Base-by-base conservation (phyloP, 1,140 invertebrate species). In the Zaprionus lachaisei region DNA sequence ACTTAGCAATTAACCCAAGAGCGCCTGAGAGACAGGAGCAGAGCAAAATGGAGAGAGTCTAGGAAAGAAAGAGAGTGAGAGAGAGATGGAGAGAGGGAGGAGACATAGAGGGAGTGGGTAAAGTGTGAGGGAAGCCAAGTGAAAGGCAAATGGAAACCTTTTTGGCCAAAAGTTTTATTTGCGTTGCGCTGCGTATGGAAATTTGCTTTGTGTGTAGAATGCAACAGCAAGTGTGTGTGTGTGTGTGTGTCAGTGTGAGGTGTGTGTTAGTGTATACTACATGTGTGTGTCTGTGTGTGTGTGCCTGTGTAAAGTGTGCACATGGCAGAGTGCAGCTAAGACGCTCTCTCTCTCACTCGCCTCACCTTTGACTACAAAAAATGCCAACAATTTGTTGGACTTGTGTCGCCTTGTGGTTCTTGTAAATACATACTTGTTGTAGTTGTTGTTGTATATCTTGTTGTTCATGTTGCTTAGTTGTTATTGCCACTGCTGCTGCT, bases 331-430 rank as follows among this genome's bases (percentile, higher is more conserved):
- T 81, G 79, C 72, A 72, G 74, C 61, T 69, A 70, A 83, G 72
- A 77, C 71, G 64, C 41, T 17, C 41, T 44, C 41, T n/a, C 5
- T 44, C 5, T 17, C 73, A 64, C 81, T 65, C 22, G 54, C 41
- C 41, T 84, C 78, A 85, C 81, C 79, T 85, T 84, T 84, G 82
- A 85, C 78, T 81, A 54, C 58, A 58, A 62, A 71, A 78, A 83
- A 85, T 85, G 69, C 75, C 79, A 72, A 81, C 56, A 81, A 72
- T 84, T 81, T 84, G 74, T 72, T 58, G 47, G 61, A 64, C 47
- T 66, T 80, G 81, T 73, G 67, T 77, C 57, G 47, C 57, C 38
- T 24, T 41, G n/a, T 51, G 51, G 57, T n/a, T n/a, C 2, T 15
- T 38, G 9, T 12, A 20, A 9, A 12, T 22, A 57, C 15, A 15